Base-by-base conservation (phyloP, 2,113 vertebrate species). In the Verasper variegatus region DNA sequence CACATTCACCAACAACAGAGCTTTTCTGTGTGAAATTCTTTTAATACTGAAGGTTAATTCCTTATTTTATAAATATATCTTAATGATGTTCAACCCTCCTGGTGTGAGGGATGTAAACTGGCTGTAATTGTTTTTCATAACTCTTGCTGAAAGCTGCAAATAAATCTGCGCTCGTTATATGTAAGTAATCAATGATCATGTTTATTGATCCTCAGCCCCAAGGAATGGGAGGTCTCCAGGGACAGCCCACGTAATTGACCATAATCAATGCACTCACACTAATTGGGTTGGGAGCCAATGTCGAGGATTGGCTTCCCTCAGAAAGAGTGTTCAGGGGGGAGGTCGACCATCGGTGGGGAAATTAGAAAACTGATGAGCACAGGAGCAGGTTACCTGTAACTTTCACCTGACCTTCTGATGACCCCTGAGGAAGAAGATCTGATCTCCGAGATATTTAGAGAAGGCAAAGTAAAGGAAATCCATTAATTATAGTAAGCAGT, bases 201-300 rank as follows among this genome's bases (percentile, higher is more conserved):
- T 89, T 76, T 76, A 86, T 85, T 80, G 87, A 89, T 89, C 64
- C 18, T 42, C 18, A 65, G 68, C 42, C 82, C 68, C 26, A 77
- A 83, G 78, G 72, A 86, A 69, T 57, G 24, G 57, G 54, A 42
- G 64, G 77, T 63, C 73, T 76, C 47, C 0, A 9, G 51, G 76
- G 78, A 78, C 63, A 66, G 40, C 56, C 63, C 5, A 9, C 62
- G 21, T 72, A 51, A 71, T 71, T 72, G 70, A 59, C 58, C 58
- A 1, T 17, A 83, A 89, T 90, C 84, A 80, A 88, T 90, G 57
- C 81, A 81, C 63, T 89, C 69, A 62, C 63, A 74, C 84, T 86
- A 86, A 92, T 86, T 88, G 74, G 84, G 66, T 58, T 71, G 71
- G 68, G 79, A 84, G 12, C 73, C 73, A 71, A 72, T 59, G 20